These are phyloP conservation scores for Delphinus delphis DNA, from an alignment of 2,113 vertebrate genomes.

Conservation along the genomic window DNA sequence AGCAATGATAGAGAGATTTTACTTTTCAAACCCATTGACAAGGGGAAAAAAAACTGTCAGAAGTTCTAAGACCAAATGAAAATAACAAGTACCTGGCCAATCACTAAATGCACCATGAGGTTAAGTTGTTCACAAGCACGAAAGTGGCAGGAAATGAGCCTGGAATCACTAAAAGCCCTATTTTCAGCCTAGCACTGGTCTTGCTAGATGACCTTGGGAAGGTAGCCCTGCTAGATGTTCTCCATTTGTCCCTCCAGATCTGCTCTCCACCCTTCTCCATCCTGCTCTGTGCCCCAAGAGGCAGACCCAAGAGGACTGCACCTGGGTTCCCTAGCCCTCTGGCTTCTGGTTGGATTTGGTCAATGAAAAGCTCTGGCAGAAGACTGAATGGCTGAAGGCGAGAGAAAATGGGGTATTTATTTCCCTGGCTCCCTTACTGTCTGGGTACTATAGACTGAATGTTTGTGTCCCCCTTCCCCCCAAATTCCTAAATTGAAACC, in stretches of 20 bases:
- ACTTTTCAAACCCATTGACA: slow-evolving; percentile 11
- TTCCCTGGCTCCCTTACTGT: neutral
- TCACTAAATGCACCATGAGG: neutral
- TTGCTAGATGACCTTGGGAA: neutral
- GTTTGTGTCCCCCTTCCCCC: neutral
- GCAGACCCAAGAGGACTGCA: neutral
- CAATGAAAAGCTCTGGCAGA: neutral
- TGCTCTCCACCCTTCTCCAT: neutral
- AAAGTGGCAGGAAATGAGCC: neutral
- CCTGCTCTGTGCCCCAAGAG: neutral
- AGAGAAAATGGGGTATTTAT: neutral
- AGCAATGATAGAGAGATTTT: slow-evolving; percentile 40
- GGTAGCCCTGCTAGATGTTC: neutral
- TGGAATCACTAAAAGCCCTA: neutral
- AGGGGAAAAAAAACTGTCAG: neutral
- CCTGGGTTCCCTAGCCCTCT: neutral
- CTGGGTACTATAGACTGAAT: neutral
- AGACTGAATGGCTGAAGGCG: neutral
- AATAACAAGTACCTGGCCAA: neutral
- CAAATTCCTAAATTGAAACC: neutral
- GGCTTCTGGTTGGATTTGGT: neutral
- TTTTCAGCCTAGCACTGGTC: neutral
- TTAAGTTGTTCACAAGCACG: neutral
- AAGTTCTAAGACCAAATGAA: slow-evolving; percentile 36
- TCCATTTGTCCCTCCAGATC: neutral